A percentile compares a stretch with the other conserved stretches of the same genome.
Conservation (phyloP, 2,888 invertebrate species). For the Proisotoma minuta region DNA sequence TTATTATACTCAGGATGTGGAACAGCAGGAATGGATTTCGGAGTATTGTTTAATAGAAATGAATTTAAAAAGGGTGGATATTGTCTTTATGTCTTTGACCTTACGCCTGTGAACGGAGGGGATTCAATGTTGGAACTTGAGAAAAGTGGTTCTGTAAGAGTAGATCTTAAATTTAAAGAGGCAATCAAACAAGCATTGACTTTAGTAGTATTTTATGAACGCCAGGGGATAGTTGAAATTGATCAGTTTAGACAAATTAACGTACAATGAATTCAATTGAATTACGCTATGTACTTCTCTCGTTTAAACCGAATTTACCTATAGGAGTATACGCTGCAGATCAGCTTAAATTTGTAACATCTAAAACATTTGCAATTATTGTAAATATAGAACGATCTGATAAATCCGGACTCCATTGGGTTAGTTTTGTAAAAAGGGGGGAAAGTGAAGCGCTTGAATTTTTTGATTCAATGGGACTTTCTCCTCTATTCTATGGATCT, state of each 20-base stretch:
- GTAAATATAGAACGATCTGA: neutral
- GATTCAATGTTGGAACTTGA: neutral
- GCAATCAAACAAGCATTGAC: slow-evolving; percentile 1
- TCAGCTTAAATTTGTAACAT: neutral
- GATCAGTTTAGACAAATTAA: neutral
- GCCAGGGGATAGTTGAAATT: neutral
- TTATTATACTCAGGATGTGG: slow-evolving; percentile 14
- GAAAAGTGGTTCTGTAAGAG: slow-evolving; percentile 11
- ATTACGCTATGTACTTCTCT: neutral
- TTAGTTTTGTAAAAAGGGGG: neutral
- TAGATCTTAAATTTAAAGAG: slow-evolving; percentile 14
- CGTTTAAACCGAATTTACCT: neutral
- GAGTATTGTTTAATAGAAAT: slow-evolving; percentile 1
- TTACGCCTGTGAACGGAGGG: neutral
- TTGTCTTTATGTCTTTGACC: slow-evolving; percentile 12
- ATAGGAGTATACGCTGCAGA: slow-evolving; percentile 3
- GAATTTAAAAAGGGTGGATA: slow-evolving; percentile 6
- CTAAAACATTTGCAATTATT: slow-evolving; percentile 1
- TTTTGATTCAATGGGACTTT: slow-evolving; percentile 12
- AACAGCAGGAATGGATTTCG: slow-evolving; percentile 1
- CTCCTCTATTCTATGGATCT: neutral
- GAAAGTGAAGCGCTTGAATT: slow-evolving; percentile 3
- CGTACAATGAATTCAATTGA: neutral
- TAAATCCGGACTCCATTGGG: slow-evolving; percentile 2
- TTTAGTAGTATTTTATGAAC: neutral